Evolutionary conservation across 2,797 vertebrate genomes (phyloP), one percentile per base, ranked within the genome.

Genomic region (Ptychadena robeensis): DNA sequence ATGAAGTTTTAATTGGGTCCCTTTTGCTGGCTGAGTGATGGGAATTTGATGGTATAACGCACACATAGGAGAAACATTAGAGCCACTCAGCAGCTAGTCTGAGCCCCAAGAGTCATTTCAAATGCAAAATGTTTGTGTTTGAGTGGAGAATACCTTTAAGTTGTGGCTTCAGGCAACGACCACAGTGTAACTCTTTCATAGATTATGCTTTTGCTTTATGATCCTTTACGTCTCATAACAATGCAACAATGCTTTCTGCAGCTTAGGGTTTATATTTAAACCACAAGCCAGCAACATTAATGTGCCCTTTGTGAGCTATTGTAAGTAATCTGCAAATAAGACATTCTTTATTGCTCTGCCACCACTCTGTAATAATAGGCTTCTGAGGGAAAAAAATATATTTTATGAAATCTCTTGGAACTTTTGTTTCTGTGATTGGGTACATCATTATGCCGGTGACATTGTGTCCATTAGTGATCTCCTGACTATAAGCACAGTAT

Each of bases 291-390:
- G 44, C 44, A 22, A 18, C 44, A 6, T 53, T 53, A 53, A 53
- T 53, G 44, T 53, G 44, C 63, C 63, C 31, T 65, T 65, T 65
- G 27, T 30, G 12, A 31, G 31, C 63, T 27, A 65, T 65, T 65
- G 27, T 3, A 28, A 65, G 63, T 28, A 65, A 65, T 53, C 44
- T 53, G 44, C 44, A 53, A 53, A 53, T 53, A 53, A 53, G 44
- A 22, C 44, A 53, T 53, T 53, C 44, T 53, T 53, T 53, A 53
- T 53, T 53, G 44, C 44, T 53, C 44, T n/a, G 44, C 44, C 44
- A 53, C 44, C 44, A 3, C 18, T 53, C 44, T 53, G 44, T 53
- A 53, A 53, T 53, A 53, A 53, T 53, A 64, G 61, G 30, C 18
- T 53, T 53, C 44, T 9, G 5, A 8, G 18, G 44, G 44, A 4